Evolutionary conservation across 64 coral and sea anemone genomes (phyloP), one percentile per base, ranked within the genome.

Genomic region (Actinia tenebrosa): DNA sequence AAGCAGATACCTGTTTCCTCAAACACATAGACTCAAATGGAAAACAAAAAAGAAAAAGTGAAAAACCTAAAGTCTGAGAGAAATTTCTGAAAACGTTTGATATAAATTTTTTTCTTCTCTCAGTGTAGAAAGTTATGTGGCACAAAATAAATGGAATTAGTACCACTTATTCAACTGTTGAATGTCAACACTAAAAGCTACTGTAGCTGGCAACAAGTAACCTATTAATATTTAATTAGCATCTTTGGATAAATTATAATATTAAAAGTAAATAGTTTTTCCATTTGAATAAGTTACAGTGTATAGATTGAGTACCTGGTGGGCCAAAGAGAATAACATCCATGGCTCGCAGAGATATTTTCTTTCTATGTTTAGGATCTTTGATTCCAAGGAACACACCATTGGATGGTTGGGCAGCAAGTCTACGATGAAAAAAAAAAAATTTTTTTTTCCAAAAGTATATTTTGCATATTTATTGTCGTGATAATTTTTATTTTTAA

Each of bases 311-410:
- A 20, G 27, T 42, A 85, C 83, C 83, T 77, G 97, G 93, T 22
- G 97, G 93, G 23, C 97, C 97, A 87, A 99, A 99, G 1, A 99
- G 64, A 69, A 99, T 92, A 84, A 99, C 89, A 80, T 99, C 97
- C 97, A 99, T 99, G 22, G 97, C 97, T 64, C 97, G 79, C 37
- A 99, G 85, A 44, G 93, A 85, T n/a, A 99, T 99, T 23, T 99
- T 99, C 77, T 95, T 99, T 61, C 97, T 83, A 58, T 99, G 93
- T 55, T 95, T 95, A 17, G 93, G 87, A 84, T 99, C 91, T 53
- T 92, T 95, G 78, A 99, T 95, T 60, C 91, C 91, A 30, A 95
- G 88, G 18, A 99, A 64, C 27, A 92, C 79, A 81, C 97, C 97
- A 95, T 99, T 94, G 56, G 53, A 53, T 79, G 92, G 83, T 87